Base-by-base conservation (phyloP, 2,797 vertebrate species). In the Anableps anableps region DNA sequence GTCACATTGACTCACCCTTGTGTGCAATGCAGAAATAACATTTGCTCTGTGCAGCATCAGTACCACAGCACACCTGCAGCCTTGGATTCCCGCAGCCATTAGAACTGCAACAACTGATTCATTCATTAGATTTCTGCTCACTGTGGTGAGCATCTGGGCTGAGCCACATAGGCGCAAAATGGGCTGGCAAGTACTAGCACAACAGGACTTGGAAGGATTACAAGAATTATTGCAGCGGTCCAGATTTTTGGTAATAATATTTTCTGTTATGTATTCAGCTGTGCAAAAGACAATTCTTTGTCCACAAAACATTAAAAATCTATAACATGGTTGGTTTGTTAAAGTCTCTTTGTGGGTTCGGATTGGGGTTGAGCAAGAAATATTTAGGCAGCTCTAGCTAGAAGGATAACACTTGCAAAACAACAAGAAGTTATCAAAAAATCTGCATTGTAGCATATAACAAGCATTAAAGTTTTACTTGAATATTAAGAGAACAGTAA, bases 21-120 rank as follows among this genome's bases (percentile, higher is more conserved):
- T 19, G 68, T 71, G 14, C 7, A 4, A 78, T 73, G 8, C 74
- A 90, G 77, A 79, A 62, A 86, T 90, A 92, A 92, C 88, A 93
- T 93, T 92, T 93, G 87, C 86, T 88, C 82, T 82, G 82, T 74
- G 43, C 68, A 78, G 75, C 80, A 82, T 84, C 79, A 64, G 88
- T 80, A 81, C 78, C 81, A 74, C 78, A 60, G 83, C 80, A 81
- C 91, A 90, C 90, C 89, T 91, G 87, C 88, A 88, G 64, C 85
- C 82, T 78, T 72, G 80, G 83, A 92, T 84, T 86, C 86, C 79
- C 34, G 9, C 8, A 47, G 75, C 80, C 77, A 85, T 88, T 77
- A 87, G 72, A 50, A 17, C 75, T 34, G 71, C 71, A 81, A 87
- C 87, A 85, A 90, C 82, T 3, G 21, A 71, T 77, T 64, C 83